Percentiles rank a stretch among this genome's conserved stretches.
These are phyloP conservation scores for Hesperia comma DNA, from an alignment of 2,888 invertebrate species.

Conservation along the genomic window DNA sequence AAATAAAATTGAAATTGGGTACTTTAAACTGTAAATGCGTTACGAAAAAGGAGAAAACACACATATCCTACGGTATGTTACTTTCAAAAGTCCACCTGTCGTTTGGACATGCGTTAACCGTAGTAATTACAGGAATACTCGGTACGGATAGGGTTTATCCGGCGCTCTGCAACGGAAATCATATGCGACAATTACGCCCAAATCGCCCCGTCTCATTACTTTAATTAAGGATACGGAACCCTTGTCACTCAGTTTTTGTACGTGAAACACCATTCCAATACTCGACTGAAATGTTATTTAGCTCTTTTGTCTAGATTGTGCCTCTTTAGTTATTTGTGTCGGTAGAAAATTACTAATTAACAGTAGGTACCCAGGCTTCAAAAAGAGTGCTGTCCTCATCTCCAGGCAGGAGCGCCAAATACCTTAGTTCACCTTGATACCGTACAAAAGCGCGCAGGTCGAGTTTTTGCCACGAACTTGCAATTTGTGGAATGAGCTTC, in stretches of 20 bases:
- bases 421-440: no score
- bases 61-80: neutral
- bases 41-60: conserved; percentile 10
- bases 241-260: conserved; percentile 42
- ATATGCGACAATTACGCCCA: conserved; percentile 71
- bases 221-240: conserved; percentile 81
- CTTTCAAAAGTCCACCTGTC: conserved; percentile 19
- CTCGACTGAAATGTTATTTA: neutral
- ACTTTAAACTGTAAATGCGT: no score
- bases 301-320: neutral
- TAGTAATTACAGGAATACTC: conserved; percentile 29
- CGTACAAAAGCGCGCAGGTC: no score
- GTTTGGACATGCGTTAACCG: conserved; percentile 3
- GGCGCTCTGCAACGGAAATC: conserved; percentile 67
- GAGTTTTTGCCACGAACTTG: no score
- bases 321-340: neutral
- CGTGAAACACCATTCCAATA: conserved; percentile 1
- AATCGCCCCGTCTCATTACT: conserved; percentile 76
- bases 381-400: no score
- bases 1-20: no score
- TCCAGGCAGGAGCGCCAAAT: no score
- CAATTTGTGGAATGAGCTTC: no score
- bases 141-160: conserved; percentile 37
- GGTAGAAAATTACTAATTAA: no score
- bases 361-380: no score